Conservation (phyloP, 2,113 vertebrate genomes). For the Oryzias woworae region DNA sequence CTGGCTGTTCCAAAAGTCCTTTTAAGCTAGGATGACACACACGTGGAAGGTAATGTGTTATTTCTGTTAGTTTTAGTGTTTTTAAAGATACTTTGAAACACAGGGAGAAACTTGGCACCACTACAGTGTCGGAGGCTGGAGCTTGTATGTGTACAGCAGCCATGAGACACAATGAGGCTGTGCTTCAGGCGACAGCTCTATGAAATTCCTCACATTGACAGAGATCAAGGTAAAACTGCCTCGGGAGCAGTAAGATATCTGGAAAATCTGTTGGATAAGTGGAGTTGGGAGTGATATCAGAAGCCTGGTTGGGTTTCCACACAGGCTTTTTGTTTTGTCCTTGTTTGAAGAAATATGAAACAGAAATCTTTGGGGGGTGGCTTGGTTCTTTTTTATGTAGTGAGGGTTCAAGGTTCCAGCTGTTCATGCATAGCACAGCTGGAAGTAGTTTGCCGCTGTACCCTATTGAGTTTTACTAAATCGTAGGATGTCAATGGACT, state of each 20-base stretch:
- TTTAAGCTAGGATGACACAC: constrained; percentile 17
- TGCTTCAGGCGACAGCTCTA: constrained; percentile 42
- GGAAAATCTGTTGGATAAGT: constrained; percentile 27
- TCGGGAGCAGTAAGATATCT: constrained; percentile 44
- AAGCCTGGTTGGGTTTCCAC: constrained; percentile 10
- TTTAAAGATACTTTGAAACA: constrained; percentile 37
- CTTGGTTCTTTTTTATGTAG: neutral
- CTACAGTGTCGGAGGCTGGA: constrained; percentile 44
- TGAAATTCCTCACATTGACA: constrained; percentile 37
- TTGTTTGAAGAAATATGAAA: constrained; percentile 1
- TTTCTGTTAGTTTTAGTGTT: constrained; percentile 44
- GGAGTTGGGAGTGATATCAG: constrained; percentile 1
- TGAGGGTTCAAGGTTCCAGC: neutral
- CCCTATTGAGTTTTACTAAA: constrained; percentile 26
- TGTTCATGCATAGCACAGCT: constrained; percentile 12
- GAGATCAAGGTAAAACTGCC: constrained; percentile 45
- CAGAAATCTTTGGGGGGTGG: neutral
- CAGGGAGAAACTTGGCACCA: constrained; percentile 32
- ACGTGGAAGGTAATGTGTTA: constrained; percentile 15
- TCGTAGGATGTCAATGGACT: constrained; percentile 19
- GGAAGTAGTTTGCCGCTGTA: constrained; percentile 14
- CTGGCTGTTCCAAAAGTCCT: constrained; percentile 23
- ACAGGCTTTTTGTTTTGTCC: neutral
- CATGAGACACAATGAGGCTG: constrained; percentile 23
- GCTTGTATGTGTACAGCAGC: constrained; percentile 32